Base-by-base conservation (phyloP, 2,888 invertebrate species). In the Nymphalis urticae region DNA sequence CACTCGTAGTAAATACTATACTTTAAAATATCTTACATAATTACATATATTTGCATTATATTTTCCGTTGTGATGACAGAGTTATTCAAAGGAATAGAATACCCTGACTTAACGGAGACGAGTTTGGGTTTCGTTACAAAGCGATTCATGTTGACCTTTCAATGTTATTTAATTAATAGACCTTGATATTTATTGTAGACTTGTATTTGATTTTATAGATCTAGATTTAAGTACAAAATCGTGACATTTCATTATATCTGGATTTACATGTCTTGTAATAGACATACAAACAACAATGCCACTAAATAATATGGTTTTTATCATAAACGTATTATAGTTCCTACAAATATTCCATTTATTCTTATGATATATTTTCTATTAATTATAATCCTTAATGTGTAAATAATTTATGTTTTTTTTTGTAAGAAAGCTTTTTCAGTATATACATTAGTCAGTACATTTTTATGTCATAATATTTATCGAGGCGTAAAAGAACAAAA, bases 1-100 rank as follows among this genome's bases (percentile, higher is more conserved):
- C 54, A 60, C 66, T 63, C 54, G 54, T 56, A 63, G 62, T 64
- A 50, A 17, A 42, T 48, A 62, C 47, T 27, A 21, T 62, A 48
- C 54, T 62, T 66, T 17, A 48, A 27, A 56, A 61, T 24, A 21
- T 60, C 32, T 19, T 10, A 61, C 17, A 36, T 48, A 19, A 53
- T 54, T 56, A 32, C 27, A 32, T 32, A 51, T 60, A 51, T 60
- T 66, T n/a, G 47, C 47, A 62, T 61, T 54, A 56, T 50, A 50
- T 50, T 50, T 50, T n/a, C 19, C 4, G 42, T 13, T 13, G 42
- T 42, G 13, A 42, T 42, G 42, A 42, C 42, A 42, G 13, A 13
- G 13, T 13, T 42, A 19, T 50, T 50, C 17, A 19, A 19, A 50
- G 19, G 50, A 50, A n/a, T n/a, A n/a, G 17, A 50, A 50, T 50